These are phyloP conservation scores for Mesorhabditis sp. DNA, from an alignment of 2,888 invertebrate species.

Conservation along the genomic window DNA sequence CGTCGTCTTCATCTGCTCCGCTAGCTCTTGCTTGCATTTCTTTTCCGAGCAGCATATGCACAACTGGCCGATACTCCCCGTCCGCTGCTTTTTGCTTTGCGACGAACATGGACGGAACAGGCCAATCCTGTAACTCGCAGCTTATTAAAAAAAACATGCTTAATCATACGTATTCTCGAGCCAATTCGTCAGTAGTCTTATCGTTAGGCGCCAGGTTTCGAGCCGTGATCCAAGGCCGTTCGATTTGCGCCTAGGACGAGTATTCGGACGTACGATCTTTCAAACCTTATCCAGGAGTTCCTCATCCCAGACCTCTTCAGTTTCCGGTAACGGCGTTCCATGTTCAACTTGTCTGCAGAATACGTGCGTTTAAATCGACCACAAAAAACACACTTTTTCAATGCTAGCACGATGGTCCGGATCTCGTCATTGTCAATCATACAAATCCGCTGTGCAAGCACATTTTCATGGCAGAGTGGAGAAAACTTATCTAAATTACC, in stretches of 20 bases:
- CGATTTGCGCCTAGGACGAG: neutral
- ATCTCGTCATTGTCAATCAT: constrained; percentile 35
- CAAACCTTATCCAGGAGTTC: constrained; percentile 34
- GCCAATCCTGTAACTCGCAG: constrained; percentile 24
- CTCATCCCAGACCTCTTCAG: constrained; percentile 36
- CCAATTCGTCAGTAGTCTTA: constrained; percentile 29
- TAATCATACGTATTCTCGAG: constrained; percentile 19
- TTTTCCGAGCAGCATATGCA: neutral
- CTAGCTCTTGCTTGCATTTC: neutral
- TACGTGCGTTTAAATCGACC: neutral
- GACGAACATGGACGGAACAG: constrained; percentile 27
- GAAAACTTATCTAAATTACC: constrained; percentile 26
- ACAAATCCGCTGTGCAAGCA: constrained; percentile 36
- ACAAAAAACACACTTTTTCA: constrained; percentile 16
- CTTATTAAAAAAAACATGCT: neutral
- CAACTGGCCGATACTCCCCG: constrained; percentile 18
- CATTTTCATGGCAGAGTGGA: constrained; percentile 22
- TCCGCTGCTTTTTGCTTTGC: constrained; percentile 25
- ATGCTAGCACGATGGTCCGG: constrained; percentile 18
- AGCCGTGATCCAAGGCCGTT: constrained; percentile 10
- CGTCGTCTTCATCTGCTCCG: constrained; percentile 8
- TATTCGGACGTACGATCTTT: neutral
- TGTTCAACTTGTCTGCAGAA: neutral
- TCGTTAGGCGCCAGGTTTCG: constrained; percentile 14
- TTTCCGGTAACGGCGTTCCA: constrained; percentile 17